phyloP scores from a whole-genome alignment of 2,888 invertebrate species.

The Lydus trimaculatus region DNA sequence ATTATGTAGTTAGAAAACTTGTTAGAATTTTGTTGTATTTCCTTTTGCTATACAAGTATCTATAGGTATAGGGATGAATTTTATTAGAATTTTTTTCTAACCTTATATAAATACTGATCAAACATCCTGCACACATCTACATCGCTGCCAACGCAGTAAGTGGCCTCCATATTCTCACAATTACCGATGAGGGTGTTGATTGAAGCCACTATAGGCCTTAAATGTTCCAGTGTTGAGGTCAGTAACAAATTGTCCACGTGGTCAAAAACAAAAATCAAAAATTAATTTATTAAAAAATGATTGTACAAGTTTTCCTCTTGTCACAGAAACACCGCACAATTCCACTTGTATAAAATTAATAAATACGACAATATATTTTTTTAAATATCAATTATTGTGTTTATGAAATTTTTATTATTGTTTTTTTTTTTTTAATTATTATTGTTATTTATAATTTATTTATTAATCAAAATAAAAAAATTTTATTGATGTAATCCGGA shows the following conservation, averaged over 20 bases:
- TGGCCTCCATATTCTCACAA: constrained; percentile 69
- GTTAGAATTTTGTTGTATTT: background rate
- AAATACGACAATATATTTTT: background rate
- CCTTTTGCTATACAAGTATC: background rate
- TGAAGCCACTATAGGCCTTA: constrained; percentile 62
- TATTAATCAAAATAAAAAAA: background rate
- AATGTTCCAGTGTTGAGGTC: constrained; percentile 61
- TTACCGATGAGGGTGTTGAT: constrained; percentile 63
- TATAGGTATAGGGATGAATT: background rate
- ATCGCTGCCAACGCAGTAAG: constrained; percentile 68
- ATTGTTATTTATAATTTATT: background rate
- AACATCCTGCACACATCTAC: constrained; percentile 71
- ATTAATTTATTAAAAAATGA: constrained; percentile 17
- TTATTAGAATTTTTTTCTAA: constrained; percentile 44
- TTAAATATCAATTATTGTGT: constrained; percentile 12
- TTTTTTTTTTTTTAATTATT: constrained; percentile 12
- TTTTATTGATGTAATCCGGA: constrained; percentile 23
- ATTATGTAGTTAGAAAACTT: background rate
- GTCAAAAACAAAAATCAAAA: constrained; percentile 37
- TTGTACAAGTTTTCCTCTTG: constrained; percentile 3
- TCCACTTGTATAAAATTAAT: constrained; percentile 11
- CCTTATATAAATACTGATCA: constrained; percentile 72
- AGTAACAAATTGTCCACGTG: constrained; percentile 49
- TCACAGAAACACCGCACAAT: constrained; percentile 17
- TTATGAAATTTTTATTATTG: constrained; percentile 15